Percentiles rank a stretch among this genome's conserved stretches.
Evolutionary conservation across 2,888 invertebrate species (phyloP).

Genomic region (Neria commutata): DNA sequence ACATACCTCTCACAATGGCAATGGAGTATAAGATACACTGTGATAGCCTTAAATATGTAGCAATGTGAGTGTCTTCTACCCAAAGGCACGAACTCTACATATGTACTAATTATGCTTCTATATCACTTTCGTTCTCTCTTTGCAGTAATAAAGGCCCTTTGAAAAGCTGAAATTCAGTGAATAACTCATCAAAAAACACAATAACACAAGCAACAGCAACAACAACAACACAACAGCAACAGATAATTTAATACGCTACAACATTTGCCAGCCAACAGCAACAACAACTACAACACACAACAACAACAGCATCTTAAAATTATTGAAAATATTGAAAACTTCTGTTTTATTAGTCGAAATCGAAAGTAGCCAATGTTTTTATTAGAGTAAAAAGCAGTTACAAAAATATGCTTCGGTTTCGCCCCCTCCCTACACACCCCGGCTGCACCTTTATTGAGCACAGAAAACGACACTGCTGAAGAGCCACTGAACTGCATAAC

Average conservation of each 20-base stretch:
- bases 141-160: conserved; percentile 59
- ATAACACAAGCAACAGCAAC: conserved; percentile 30
- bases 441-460: no score
- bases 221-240: conserved; percentile 35
- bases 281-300: neutral
- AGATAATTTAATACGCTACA: conserved; percentile 41
- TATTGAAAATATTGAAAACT: no score
- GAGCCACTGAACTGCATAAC: no score
- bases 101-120: neutral
- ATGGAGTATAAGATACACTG: conserved; percentile 93
- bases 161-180: conserved; percentile 61
- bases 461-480: no score
- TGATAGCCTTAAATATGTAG: conserved; percentile 78
- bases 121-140: conserved; percentile 25
- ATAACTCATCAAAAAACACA: conserved; percentile 51
- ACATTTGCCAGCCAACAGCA: neutral
- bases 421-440: no score
- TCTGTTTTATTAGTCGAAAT: no score
- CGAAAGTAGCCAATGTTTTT: no score
- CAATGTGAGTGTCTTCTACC: conserved; percentile 53
- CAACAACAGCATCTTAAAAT: neutral
- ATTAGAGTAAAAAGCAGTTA: no score
- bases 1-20: conserved; percentile 88
- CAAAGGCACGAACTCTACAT: neutral
- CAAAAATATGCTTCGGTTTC: no score